phyloP scores from a whole-genome alignment of 2,797 vertebrate species.

The Gobio occitaniae region DNA sequence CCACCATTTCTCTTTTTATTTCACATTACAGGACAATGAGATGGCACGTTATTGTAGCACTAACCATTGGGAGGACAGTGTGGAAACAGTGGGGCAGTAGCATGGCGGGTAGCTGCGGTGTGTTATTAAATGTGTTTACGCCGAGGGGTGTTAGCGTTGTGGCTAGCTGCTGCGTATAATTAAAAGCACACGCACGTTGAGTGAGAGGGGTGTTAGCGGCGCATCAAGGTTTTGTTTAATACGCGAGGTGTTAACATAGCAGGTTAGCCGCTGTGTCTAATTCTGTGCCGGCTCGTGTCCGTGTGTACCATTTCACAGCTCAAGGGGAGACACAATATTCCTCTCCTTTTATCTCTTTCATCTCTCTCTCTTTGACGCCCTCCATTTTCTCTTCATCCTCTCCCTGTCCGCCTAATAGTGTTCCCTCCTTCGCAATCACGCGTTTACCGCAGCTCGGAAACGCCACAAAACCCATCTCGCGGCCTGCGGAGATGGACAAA shows the following conservation, averaged over 20 bases:
- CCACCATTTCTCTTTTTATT: constrained; percentile 45
- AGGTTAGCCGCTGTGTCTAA: constrained; percentile 45
- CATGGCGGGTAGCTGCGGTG: constrained; percentile 19
- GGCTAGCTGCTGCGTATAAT: constrained; percentile 52
- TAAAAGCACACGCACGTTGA: constrained; percentile 25
- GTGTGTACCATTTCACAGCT: constrained; percentile 57
- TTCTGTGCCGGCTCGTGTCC: constrained; percentile 47
- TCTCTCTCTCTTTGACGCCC: constrained; percentile 48
- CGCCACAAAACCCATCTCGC: constrained; percentile 6
- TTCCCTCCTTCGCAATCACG: constrained; percentile 32
- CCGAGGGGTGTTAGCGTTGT: constrained; percentile 44
- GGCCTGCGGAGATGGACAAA: constrained; percentile 21
- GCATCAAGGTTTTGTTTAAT: constrained; percentile 40
- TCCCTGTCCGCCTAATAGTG: constrained; percentile 52
- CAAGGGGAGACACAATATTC: constrained; percentile 56
- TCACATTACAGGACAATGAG: constrained; percentile 43
- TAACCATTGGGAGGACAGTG: constrained; percentile 18
- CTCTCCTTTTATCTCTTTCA: constrained; percentile 50
- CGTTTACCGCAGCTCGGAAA: constrained; percentile 41
- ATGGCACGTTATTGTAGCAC: constrained; percentile 11
- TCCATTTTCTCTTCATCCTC: constrained; percentile 56
- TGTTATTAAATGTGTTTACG: constrained; percentile 50
- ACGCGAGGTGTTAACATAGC: constrained; percentile 42
- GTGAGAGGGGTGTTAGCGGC: constrained; percentile 28
- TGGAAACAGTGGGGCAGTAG: constrained; percentile 33